These are phyloP conservation scores for Dysidea cf. avara DNA, from an alignment of 37 sponge, comb jelly and placozoan genomes.

Conservation along the genomic window DNA sequence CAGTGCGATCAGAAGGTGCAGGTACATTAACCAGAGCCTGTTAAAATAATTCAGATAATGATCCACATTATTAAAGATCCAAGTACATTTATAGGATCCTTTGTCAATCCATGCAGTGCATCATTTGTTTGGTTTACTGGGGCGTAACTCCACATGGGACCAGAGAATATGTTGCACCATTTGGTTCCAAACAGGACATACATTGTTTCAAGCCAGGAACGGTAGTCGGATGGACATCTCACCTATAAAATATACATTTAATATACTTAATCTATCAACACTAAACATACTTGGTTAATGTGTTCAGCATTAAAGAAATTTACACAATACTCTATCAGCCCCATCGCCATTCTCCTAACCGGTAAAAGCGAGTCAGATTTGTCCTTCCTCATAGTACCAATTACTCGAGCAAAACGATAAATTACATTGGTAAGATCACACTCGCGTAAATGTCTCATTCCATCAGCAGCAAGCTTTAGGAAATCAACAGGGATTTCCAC, in stretches of 20 bases:
- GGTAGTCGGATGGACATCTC: conserved; percentile 35
- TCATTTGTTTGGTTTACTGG: conserved; percentile 2
- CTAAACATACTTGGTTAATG: conserved; percentile 11
- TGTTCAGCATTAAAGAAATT: background rate
- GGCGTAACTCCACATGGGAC: conserved; percentile 27
- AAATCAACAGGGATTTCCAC: conserved; percentile 11
- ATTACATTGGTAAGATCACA: conserved; percentile 1
- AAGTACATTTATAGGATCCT: too few relatives aligned
- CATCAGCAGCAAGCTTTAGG: background rate
- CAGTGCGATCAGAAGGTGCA: conserved; percentile 21
- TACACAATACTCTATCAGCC: conserved; percentile 15
- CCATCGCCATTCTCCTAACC: conserved; percentile 12
- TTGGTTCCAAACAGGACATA: too few relatives aligned
- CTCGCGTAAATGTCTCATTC: background rate
- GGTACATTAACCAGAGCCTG: conserved; percentile 37
- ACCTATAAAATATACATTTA: conserved; percentile 1
- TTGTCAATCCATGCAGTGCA: too few relatives aligned
- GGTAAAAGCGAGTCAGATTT: conserved; percentile 16
- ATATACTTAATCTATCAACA: too few relatives aligned
- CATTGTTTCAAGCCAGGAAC: conserved; percentile 35
- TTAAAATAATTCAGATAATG: too few relatives aligned
- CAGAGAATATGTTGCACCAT: conserved; percentile 12
- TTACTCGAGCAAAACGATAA: background rate
- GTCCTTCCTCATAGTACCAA: conserved; percentile 23
- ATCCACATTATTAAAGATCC: too few relatives aligned